Evolutionary conservation across 1,140 invertebrate species (phyloP).

Genomic region (Drosophila lacteicornis): DNA sequence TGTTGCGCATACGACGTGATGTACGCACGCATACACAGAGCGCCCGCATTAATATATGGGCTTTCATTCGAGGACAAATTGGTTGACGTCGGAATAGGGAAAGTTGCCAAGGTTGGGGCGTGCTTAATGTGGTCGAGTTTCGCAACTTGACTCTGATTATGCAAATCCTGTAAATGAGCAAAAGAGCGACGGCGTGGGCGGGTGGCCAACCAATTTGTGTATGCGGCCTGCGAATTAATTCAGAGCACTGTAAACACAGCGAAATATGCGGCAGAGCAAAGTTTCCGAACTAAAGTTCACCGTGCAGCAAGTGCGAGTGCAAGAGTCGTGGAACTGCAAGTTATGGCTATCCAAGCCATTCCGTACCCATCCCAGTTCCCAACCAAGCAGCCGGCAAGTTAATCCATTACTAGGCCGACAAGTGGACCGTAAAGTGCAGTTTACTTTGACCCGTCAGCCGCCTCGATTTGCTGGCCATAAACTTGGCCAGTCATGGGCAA

Average conservation of each 20-base stretch:
- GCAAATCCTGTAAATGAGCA: slow-evolving; percentile 59
- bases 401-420: slow-evolving; percentile 67
- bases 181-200: slow-evolving; percentile 13
- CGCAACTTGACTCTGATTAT: slow-evolving; percentile 52
- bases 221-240: slow-evolving; percentile 42
- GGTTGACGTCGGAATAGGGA: slow-evolving; percentile 51
- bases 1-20: slow-evolving; percentile 74
- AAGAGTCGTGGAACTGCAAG: slow-evolving; percentile 17
- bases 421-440: slow-evolving; percentile 62
- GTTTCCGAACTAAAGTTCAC: slow-evolving; percentile 27
- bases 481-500: slow-evolving; percentile 54
- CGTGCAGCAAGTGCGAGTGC: background rate
- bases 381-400: slow-evolving; percentile 43
- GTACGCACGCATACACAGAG: slow-evolving; percentile 21
- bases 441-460: slow-evolving; percentile 40
- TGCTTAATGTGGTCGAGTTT: slow-evolving; percentile 57
- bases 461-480: slow-evolving; percentile 60
- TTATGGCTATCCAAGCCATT: slow-evolving; percentile 15
- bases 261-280: slow-evolving; percentile 31
- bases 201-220: slow-evolving; percentile 37
- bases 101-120: slow-evolving; percentile 56
- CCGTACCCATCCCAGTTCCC: slow-evolving; percentile 1
- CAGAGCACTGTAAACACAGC: slow-evolving; percentile 22
- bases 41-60: slow-evolving; percentile 19
- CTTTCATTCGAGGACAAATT: slow-evolving; percentile 54